Base-by-base conservation (phyloP, 2,113 vertebrate species). In the Panthera leo region DNA sequence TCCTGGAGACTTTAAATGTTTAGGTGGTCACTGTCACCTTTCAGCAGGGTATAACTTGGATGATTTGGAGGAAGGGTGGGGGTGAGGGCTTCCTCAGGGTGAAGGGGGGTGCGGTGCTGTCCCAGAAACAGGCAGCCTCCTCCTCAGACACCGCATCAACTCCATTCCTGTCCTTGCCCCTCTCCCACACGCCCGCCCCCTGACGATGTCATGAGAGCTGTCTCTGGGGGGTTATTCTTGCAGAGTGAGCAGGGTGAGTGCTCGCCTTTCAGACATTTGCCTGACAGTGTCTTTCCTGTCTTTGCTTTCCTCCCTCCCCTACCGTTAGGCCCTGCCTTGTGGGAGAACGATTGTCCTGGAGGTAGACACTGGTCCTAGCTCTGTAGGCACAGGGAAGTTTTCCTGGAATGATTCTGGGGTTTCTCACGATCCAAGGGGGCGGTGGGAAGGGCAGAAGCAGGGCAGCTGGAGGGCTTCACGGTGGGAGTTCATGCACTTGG, bases 121-220 rank as follows among this genome's bases (percentile, higher is more conserved):
- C 31, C 75, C 1, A 3, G n/a, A 9, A 48, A 19, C 25, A 25
- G 14, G 9, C 21, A 12, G 10, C 13, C 71, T 73, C 45, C 42
- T 23, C 53, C 31, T 67, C 9, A 7, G 63, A 34, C 6, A 19
- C 27, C 21, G 2, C 0, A 3, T 67, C n/a, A 34, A 23, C 36
- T 63, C 34, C 34, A 21, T 4, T 21, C 36, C 58, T 58, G 36
- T 13, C 31, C n/a, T 67, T 15, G 0, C 18, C 36, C 48, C 3
- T 0, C 67, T 18, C 76, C 45, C 27, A 34, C 75, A 27, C 3
- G 1, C 3, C 19, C 3, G 0, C 18, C 16, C 67, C 14, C 29
- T n/a, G 8, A 1, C 34, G 10, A 21, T 34, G 58, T 31, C 14
- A 12, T 5, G 10, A 27, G 29, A 65, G 18, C 34, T 3, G 27